These are phyloP conservation scores for Saccopteryx bilineata DNA, from an alignment of 2,113 vertebrate species.

Conservation along the genomic window DNA sequence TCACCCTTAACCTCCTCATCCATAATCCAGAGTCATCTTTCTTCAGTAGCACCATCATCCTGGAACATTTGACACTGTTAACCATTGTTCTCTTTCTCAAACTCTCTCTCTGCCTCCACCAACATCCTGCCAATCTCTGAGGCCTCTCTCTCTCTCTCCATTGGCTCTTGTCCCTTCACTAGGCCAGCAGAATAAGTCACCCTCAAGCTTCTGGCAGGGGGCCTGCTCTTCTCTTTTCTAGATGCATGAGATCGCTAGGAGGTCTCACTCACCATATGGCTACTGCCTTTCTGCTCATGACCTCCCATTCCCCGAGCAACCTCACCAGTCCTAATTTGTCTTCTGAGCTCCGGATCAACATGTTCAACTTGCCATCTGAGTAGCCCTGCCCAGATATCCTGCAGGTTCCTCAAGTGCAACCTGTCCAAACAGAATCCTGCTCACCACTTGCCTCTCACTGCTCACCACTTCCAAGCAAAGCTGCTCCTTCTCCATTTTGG, in stretches of 20 bases:
- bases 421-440: background rate
- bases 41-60: accelerated
- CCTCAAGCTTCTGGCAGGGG: background rate
- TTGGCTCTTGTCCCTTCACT: background rate
- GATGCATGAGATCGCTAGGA: background rate
- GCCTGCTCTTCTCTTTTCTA: background rate
- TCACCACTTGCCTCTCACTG: background rate
- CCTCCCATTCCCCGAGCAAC: background rate
- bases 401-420: background rate
- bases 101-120: background rate
- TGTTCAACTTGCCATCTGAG: background rate
- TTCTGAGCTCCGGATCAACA: background rate
- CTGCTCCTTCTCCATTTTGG: background rate
- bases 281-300: background rate
- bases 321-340: background rate
- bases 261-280: background rate
- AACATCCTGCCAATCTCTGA: background rate
- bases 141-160: background rate
- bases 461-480: too few species aligned
- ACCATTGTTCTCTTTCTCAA: accelerated
- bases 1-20: background rate
- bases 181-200: background rate
- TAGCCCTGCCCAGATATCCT: background rate
- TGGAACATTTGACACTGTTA: background rate
- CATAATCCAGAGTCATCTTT: background rate